Evolutionary conservation across 92 coral and sea anemone genomes (phyloP).

Genomic region (Palythoa grandis): DNA sequence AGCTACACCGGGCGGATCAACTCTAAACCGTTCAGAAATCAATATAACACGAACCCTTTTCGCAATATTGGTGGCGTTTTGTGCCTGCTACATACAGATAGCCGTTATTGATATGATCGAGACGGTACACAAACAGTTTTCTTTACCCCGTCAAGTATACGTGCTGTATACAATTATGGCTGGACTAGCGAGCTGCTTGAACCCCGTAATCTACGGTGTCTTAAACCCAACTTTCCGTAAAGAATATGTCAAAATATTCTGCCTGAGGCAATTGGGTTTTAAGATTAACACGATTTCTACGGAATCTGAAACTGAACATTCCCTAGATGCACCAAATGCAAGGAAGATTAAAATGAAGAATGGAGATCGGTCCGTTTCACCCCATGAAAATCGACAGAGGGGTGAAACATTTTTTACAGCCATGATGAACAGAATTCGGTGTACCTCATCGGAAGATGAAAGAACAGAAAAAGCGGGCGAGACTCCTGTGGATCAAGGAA

Average conservation of each 20-base stretch:
- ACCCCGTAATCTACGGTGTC: slow-evolving; percentile 28
- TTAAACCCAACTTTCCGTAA: slow-evolving; percentile 37
- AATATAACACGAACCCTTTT: slow-evolving; percentile 14
- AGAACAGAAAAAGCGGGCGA: not conserved
- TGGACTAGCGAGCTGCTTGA: slow-evolving; percentile 26
- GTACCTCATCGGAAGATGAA: not conserved
- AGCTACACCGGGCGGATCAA: not conserved
- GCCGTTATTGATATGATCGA: slow-evolving; percentile 41
- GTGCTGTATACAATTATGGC: slow-evolving; percentile 22
- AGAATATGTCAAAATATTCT: slow-evolving; percentile 25
- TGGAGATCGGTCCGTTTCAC: not conserved
- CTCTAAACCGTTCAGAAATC: slow-evolving; percentile 13
- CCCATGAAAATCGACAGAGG: not conserved
- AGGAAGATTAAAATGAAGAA: not conserved
- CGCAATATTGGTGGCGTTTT: slow-evolving; percentile 30
- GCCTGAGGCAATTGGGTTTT: slow-evolving; percentile 37
- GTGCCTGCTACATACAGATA: slow-evolving; percentile 27
- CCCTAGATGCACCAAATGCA: not conserved
- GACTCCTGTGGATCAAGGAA: not conserved
- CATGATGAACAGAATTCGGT: not conserved
- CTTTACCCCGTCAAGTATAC: slow-evolving; percentile 30
- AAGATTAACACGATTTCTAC: slow-evolving; percentile 30
- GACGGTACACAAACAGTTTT: slow-evolving; percentile 11
- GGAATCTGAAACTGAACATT: not conserved
- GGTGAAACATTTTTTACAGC: not conserved